Base-by-base conservation (phyloP, 2,113 vertebrate species). In the Neoarius graeffei region DNA sequence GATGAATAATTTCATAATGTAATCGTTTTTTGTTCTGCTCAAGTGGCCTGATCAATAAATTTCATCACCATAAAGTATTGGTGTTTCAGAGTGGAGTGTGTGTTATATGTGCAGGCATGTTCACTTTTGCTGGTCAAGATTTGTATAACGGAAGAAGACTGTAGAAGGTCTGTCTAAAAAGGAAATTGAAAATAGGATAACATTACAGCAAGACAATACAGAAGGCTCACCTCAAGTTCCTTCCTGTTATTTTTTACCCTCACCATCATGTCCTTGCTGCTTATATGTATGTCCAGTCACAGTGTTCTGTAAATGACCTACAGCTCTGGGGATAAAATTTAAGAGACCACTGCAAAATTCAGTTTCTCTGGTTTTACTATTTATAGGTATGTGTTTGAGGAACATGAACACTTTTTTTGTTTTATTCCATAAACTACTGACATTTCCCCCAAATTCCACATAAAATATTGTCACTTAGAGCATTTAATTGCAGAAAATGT, bases 1-100 rank as follows among this genome's bases (percentile, higher is more conserved):
- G 88, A 76, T 66, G 80, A 25, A 66, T 35, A 80, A 89, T 77
- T 83, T 85, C 77, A 66, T 84, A 85, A 8, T 87, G 77, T 89
- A 81, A 81, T 86, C 52, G 15, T 23, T 54, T 77, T 83, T 8
- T 84, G 56, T 79, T 77, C 88, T 90, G 67, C 88, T 56, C 83
- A 14, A 17, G 14, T 60, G 56, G 17, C 57, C 80, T 60, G 17
- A 52, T 20, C 48, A 89, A 69, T 88, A 83, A 83, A 87, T 77
- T 66, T 14, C 4, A 20, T 20, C 30, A 60, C 27, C 77, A 85
- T 73, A 27, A 15, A 35, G 25, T 7, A 48, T 7, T 27, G 48
- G 50, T 73, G 59, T 60, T 74, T 50, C 23, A 50, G 5, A 11
- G 25, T 83, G 25, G 62, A 2, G 4, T 76, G 42, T 4, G 30